These are phyloP conservation scores for Rhinoderma darwinii DNA, from an alignment of 2,113 vertebrate species.

Conservation along the genomic window DNA sequence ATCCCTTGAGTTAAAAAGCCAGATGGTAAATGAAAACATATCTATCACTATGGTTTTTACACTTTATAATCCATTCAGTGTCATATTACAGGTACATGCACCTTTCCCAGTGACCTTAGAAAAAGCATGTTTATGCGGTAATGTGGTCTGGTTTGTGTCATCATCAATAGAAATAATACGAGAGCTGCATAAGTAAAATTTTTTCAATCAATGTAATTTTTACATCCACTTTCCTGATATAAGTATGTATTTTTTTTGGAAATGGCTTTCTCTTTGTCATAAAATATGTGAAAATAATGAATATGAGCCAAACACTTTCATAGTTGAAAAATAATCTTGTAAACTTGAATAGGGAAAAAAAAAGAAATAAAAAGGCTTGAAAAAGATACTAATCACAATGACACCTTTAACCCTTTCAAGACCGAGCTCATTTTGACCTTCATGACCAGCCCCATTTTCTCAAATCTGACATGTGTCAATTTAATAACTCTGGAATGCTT, in stretches of 20 bases:
- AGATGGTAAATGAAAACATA: slow-evolving; percentile 50
- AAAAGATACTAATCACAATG: too few relatives aligned
- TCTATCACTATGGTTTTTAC: slow-evolving; percentile 36
- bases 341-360: not conserved
- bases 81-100: slow-evolving; percentile 42
- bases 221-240: not conserved
- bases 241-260: not conserved
- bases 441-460: too few relatives aligned
- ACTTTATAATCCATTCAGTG: slow-evolving; percentile 29
- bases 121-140: slow-evolving; percentile 21
- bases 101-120: slow-evolving; percentile 38
- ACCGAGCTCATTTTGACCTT: too few relatives aligned
- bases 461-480: too few relatives aligned
- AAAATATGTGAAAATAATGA: not conserved
- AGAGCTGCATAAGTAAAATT: slow-evolving; percentile 26
- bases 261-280: not conserved
- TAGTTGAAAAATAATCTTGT: not conserved
- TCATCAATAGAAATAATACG: slow-evolving; percentile 3
- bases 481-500: too few relatives aligned
- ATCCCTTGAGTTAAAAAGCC: slow-evolving; percentile 19
- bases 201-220: slow-evolving; percentile 8
- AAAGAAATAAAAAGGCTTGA: too few relatives aligned
- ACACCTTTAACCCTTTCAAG: too few relatives aligned
- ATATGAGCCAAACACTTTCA: not conserved
- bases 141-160: slow-evolving; percentile 42